Conservation (phyloP, 2,888 invertebrate genomes). For the Chalcosyrphus nemorum region DNA sequence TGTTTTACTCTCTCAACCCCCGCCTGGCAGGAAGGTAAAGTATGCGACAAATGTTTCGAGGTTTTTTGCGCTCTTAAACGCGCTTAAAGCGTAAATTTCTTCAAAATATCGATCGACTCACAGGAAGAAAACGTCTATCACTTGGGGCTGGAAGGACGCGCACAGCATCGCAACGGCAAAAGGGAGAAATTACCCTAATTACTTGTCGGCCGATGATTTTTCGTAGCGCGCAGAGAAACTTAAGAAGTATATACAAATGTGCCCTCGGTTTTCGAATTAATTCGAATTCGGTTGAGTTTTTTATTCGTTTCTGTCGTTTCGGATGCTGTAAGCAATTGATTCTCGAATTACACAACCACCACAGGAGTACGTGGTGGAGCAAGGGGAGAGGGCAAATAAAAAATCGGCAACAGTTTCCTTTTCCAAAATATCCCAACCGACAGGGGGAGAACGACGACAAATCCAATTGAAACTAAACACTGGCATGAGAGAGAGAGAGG, state of each 20-base stretch:
- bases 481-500: background rate
- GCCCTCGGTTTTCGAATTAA: constrained; percentile 22
- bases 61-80: background rate
- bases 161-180: no score
- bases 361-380: background rate
- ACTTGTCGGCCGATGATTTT: constrained; percentile 35
- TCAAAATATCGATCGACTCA: constrained; percentile 30
- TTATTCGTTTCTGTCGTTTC: background rate
- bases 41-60: constrained; percentile 17
- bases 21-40: background rate
- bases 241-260: background rate
- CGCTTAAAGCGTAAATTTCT: constrained; percentile 13
- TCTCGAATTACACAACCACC: constrained; percentile 34
- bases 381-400: background rate
- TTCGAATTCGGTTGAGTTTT: background rate
- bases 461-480: constrained; percentile 14
- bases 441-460: background rate
- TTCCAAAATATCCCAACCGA: background rate
- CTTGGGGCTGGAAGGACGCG: background rate
- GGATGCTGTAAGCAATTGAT: constrained; percentile 34
- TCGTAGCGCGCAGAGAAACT: constrained; percentile 25
- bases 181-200: constrained; percentile 35
- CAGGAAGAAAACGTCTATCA: background rate
- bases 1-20: background rate
- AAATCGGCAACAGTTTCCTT: constrained; percentile 8